phyloP scores from a whole-genome alignment of 2,797 vertebrate species.

The Rhodeus uyekii region DNA sequence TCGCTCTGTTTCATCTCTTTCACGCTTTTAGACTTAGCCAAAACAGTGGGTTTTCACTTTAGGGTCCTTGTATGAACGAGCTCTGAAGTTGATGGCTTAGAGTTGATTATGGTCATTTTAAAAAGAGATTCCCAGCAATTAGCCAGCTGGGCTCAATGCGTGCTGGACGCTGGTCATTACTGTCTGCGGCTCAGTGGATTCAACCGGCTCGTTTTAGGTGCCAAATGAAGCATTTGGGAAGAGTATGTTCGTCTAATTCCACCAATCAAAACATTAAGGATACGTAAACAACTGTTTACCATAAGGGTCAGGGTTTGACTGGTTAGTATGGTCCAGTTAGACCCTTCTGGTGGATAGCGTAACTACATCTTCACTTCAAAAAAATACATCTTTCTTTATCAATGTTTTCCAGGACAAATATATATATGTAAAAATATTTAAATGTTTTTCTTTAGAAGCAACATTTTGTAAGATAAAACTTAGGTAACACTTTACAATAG shows the following conservation, averaged over 20 bases:
- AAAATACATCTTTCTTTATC: background rate
- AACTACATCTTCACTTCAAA: background rate
- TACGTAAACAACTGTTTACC: background rate
- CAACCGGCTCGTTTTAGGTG: slow-evolving; percentile 49
- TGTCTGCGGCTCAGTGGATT: background rate
- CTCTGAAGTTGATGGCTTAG: slow-evolving; percentile 5
- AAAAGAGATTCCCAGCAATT: slow-evolving; percentile 2
- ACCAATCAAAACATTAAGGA: slow-evolving; percentile 34
- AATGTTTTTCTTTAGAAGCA: background rate
- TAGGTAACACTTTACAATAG: too few relatives aligned
- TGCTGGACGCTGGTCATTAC: background rate
- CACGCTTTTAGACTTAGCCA: slow-evolving; percentile 25
- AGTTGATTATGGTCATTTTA: slow-evolving; percentile 31
- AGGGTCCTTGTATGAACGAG: background rate
- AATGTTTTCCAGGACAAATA: background rate
- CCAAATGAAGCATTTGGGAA: slow-evolving; percentile 16
- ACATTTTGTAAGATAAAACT: background rate
- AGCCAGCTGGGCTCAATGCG: slow-evolving; percentile 10
- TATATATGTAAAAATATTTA: too few relatives aligned
- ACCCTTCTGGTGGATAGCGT: background rate
- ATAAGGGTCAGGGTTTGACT: background rate
- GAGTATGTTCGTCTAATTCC: slow-evolving; percentile 5
- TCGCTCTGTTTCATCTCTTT: slow-evolving; percentile 46
- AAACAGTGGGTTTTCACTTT: background rate
- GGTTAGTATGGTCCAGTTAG: background rate